Conservation (phyloP, 2,113 vertebrate genomes). For the Gallinago undulata region DNA sequence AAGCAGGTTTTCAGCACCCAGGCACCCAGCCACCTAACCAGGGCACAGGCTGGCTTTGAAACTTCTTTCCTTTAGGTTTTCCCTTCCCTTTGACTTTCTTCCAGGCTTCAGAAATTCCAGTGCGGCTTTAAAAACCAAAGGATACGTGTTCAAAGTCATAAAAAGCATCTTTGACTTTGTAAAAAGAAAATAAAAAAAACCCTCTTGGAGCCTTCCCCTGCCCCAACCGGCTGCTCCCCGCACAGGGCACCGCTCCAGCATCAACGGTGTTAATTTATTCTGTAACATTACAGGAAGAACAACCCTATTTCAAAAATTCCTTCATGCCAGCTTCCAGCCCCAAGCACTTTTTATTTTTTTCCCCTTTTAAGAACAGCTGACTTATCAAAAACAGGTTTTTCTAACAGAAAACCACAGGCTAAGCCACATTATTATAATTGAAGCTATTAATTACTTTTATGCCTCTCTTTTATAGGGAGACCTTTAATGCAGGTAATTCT, state of each 20-base stretch:
- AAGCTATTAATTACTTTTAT: slow-evolving; percentile 66
- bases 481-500: slow-evolving; percentile 61
- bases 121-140: background rate
- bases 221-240: background rate
- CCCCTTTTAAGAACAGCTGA: slow-evolving; percentile 48
- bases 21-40: rapidly evolving
- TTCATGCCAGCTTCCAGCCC: slow-evolving; percentile 23
- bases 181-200: background rate
- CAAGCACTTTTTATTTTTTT: background rate
- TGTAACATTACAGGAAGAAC: background rate
- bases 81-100: background rate
- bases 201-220: background rate
- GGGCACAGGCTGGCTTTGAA: background rate
- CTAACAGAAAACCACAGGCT: slow-evolving; percentile 46
- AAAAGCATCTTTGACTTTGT: background rate
- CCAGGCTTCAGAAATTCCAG: background rate
- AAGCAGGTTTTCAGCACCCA: rapidly evolving
- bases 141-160: background rate
- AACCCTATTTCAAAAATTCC: background rate
- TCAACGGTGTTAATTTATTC: background rate
- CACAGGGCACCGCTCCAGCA: background rate
- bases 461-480: slow-evolving; percentile 24
- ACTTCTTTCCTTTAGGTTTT: background rate
- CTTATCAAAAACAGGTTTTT: slow-evolving; percentile 52
- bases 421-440: slow-evolving; percentile 62